Percentiles rank a stretch among this genome's conserved stretches.
Conservation (phyloP, 2,113 vertebrate genomes). For the Coptodon bakossiorum region DNA sequence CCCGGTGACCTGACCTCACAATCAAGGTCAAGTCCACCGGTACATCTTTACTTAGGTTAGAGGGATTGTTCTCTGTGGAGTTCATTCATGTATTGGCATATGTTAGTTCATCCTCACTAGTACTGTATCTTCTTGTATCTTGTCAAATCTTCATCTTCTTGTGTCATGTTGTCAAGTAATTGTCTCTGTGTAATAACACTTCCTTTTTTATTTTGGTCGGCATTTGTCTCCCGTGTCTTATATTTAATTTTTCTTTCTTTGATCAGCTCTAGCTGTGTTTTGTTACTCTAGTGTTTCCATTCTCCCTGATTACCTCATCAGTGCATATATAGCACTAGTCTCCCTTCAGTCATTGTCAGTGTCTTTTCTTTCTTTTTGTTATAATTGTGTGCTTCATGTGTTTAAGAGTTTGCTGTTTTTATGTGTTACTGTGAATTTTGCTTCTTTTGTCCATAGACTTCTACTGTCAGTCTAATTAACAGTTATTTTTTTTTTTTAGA, state of each 20-base stretch:
- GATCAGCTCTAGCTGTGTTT: background rate
- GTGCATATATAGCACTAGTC: background rate
- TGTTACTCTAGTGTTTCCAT: background rate
- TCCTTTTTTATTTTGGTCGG: background rate
- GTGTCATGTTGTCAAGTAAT: background rate
- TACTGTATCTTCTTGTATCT: background rate
- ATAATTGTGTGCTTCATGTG: background rate
- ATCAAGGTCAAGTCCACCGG: background rate
- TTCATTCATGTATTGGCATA: background rate
- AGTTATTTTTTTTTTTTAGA: fast-evolving
- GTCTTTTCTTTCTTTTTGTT: background rate
- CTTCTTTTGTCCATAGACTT: background rate
- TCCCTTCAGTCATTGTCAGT: background rate
- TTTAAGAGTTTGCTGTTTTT: background rate
- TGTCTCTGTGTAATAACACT: background rate
- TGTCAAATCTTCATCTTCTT: background rate
- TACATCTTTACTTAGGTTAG: background rate
- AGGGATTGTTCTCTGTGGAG: background rate
- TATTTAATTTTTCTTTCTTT: background rate
- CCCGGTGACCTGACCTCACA: background rate
- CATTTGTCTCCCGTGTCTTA: background rate
- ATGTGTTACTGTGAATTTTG: background rate
- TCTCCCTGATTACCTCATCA: background rate
- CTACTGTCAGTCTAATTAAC: background rate
- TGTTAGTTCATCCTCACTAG: background rate